phyloP scores from a whole-genome alignment of 2,797 vertebrate species.

The Otus scops region DNA sequence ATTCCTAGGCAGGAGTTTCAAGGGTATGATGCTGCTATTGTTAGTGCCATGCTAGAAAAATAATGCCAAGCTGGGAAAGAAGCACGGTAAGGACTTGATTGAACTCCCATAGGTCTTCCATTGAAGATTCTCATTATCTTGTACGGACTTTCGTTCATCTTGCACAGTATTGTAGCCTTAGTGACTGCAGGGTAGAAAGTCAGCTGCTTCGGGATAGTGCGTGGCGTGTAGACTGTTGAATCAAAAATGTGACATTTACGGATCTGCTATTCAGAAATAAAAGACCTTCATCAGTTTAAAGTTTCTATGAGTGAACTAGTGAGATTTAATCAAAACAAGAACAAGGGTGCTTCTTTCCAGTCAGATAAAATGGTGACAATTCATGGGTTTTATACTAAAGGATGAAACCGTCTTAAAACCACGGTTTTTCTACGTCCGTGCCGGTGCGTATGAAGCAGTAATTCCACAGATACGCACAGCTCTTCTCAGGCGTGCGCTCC shows the following conservation, averaged over 20 bases:
- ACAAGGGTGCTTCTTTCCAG: neutral
- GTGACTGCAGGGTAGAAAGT: constrained; percentile 17
- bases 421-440: accelerated
- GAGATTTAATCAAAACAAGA: neutral
- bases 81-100: neutral
- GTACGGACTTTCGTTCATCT: constrained; percentile 4
- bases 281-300: neutral
- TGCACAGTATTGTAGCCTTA: neutral
- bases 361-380: neutral
- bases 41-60: neutral
- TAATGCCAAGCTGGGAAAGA: neutral
- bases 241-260: neutral
- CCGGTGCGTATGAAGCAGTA: neutral
- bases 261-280: neutral
- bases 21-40: constrained; percentile 1
- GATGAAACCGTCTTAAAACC: neutral
- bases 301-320: neutral
- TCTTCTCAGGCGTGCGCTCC: neutral
- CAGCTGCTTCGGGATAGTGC: neutral
- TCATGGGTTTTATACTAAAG: neutral
- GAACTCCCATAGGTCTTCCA: constrained; percentile 28
- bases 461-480: neutral
- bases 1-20: neutral
- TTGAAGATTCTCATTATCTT: constrained; percentile 58
- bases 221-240: neutral